Base-by-base conservation (phyloP, 64 coral and sea anemone species). In the Montipora capricornis region DNA sequence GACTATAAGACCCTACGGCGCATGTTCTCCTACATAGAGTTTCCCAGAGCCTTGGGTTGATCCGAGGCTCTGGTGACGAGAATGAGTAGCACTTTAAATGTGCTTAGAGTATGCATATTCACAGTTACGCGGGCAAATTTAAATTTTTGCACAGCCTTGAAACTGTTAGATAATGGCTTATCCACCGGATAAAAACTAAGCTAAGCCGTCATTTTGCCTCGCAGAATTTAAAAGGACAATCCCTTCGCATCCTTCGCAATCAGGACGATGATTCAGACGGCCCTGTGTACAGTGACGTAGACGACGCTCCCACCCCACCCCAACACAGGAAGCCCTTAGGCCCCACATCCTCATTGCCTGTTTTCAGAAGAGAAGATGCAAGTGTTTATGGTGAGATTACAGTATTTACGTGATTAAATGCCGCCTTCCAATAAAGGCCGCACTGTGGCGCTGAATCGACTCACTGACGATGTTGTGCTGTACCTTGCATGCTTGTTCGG, bases 231-330 rank as follows among this genome's bases (percentile, higher is more conserved):
- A 89, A 79, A 51, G 87, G 73, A 10, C 52, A 78, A 49, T 77
- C 87, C 14, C 57, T 89, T 1, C 17, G 24, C 22, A 61, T 77
- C 49, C 47, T 3, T 59, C 50, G 73, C 0, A 76, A 19, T 4
- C 24, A 67, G 13, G 87, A 89, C 5, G 93, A 75, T 82, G 93
- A 95, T 49, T 87, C 62, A 16, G 78, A 61, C 13, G 95, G 76
- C 29, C 89, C 78, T 5, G 90, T 89, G 11, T 93, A 94, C 77
- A 97, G 95, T 92, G 96, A 97, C 66, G 78, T 94, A 2, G 96
- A 97, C n/a, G 96, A 97, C 11, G 70, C 64, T 6, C 79, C 96
- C 0, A 97, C 93, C 62, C 96, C 93, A 46, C 79, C 58, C 68
- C 73, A 55, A 12, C 83, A 89, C 20, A 94, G 89, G 84, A 90